Conservation (phyloP, 2,888 invertebrate species). For the Metallyticus violacea region DNA sequence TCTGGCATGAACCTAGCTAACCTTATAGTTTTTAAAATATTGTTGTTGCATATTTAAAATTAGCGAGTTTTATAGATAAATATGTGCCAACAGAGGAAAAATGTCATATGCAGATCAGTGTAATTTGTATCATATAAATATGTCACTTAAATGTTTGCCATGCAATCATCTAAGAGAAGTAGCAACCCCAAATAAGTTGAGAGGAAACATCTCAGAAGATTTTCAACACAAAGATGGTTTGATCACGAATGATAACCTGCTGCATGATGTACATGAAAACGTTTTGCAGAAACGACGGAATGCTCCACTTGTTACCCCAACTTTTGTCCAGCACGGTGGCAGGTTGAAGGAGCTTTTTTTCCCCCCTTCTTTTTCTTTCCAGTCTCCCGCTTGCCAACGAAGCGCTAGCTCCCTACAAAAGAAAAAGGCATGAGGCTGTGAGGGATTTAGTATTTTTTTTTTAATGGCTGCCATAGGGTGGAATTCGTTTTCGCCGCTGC, state of each 20-base stretch:
- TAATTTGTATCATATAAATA: too few species aligned
- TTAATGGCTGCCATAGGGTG: slow-evolving; percentile 13
- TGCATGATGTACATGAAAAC: background rate
- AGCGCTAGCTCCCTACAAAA: background rate
- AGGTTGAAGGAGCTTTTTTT: background rate
- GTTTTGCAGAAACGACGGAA: background rate
- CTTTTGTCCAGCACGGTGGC: background rate
- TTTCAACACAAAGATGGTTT: background rate
- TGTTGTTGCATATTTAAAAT: too few species aligned
- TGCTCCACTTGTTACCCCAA: background rate
- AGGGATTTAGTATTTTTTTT: background rate
- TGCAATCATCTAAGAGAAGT: too few species aligned
- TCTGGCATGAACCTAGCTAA: too few species aligned
- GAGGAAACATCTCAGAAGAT: background rate
- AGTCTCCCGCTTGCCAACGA: slow-evolving; percentile 12
- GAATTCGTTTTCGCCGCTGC: slow-evolving; percentile 21
- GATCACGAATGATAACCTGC: background rate
- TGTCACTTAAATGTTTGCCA: too few species aligned
- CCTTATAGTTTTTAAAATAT: too few species aligned
- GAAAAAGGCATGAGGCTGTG: background rate
- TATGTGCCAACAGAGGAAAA: too few species aligned
- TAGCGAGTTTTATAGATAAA: too few species aligned
- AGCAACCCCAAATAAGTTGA: too few species aligned
- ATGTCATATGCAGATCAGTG: too few species aligned
- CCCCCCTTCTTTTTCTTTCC: background rate